Evolutionary conservation across 2,888 invertebrate species (phyloP).

Genomic region (Agrochola lota): DNA sequence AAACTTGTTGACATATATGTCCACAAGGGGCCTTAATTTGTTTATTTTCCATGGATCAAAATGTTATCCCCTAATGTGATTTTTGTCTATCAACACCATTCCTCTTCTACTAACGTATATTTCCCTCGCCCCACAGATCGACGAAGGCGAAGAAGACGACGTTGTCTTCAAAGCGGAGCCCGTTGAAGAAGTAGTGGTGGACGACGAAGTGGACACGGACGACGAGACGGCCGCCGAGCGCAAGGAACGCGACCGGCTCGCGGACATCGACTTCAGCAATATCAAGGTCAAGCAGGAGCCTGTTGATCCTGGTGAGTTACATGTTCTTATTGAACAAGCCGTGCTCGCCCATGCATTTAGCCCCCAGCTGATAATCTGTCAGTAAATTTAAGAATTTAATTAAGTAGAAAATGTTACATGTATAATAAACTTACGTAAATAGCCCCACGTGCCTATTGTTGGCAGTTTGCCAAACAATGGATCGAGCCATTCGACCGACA

Average conservation of each 20-base stretch:
- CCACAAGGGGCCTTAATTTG: too few relatives aligned
- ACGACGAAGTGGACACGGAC: constrained; percentile 92
- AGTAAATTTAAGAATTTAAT: too few relatives aligned
- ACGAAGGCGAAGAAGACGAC: constrained; percentile 92
- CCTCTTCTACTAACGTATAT: neutral
- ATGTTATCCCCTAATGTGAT: too few relatives aligned
- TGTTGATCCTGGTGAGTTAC: constrained; percentile 90
- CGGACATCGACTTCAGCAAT: constrained; percentile 79
- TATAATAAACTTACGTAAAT: neutral
- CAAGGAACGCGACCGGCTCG: constrained; percentile 76
- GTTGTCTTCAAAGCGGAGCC: constrained; percentile 93
- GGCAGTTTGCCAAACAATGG: neutral
- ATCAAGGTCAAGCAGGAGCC: constrained; percentile 94
- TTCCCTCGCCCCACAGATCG: constrained; percentile 56
- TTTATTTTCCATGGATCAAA: too few relatives aligned
- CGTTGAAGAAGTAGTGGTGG: constrained; percentile 92
- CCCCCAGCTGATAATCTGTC: too few relatives aligned
- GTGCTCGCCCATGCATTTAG: too few relatives aligned
- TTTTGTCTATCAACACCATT: too few relatives aligned
- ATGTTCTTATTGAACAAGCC: too few relatives aligned
- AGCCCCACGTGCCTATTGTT: neutral
- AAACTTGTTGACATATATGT: too few relatives aligned
- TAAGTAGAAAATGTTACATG: too few relatives aligned
- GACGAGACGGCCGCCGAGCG: constrained; percentile 84
- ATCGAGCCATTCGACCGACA: neutral